Evolutionary conservation across 2,113 vertebrate species (phyloP), one percentile per base, ranked within the genome.

Genomic region (Heptranchias perlo): DNA sequence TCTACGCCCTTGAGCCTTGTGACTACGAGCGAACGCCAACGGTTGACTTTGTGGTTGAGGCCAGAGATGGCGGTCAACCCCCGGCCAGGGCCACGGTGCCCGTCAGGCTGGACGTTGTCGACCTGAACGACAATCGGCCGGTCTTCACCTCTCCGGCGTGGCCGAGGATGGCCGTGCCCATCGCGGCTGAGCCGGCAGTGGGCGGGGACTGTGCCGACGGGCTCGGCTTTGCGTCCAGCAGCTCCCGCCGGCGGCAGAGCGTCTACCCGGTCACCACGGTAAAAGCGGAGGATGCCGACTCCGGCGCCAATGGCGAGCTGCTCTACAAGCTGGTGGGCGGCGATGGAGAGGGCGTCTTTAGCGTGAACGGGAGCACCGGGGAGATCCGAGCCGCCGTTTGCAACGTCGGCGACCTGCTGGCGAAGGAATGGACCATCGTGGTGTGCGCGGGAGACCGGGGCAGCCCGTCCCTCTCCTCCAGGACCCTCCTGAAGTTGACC

Each of bases 331-430:
- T 91, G 13, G 31, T 5, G 96, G 97, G 97, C 0, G 98, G 97
- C 52, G 97, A 98, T 6, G 96, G 97, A 0, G n/a, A 96, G 0
- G 96, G 95, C 10, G 97, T 98, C 61, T 99, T 99, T 96, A 96
- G 97, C 96, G 96, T 99, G 96, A 98, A 98, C 52, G 96, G 98
- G 3, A 23, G 96, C 16, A 97, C 97, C 2, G 99, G 99, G 0
- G 98, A 98, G 96, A 96, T 99, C 25, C 99, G 98, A 96, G 97
- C 99, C 62, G 99, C 99, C 0, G 13, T 97, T 96, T 99, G 98
- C 96, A 99, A 99, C 0, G 98, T 98, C 95, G 99, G 98, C 35
- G 97, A 98, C 96, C 98, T 99, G 0, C 97, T 98, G 0, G 98
- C 98, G 49, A 98, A 97, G 21, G 96, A 97, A 52, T 97, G 97